Conservation (phyloP, 2,888 invertebrate genomes). For the Folsomia manolachei region DNA sequence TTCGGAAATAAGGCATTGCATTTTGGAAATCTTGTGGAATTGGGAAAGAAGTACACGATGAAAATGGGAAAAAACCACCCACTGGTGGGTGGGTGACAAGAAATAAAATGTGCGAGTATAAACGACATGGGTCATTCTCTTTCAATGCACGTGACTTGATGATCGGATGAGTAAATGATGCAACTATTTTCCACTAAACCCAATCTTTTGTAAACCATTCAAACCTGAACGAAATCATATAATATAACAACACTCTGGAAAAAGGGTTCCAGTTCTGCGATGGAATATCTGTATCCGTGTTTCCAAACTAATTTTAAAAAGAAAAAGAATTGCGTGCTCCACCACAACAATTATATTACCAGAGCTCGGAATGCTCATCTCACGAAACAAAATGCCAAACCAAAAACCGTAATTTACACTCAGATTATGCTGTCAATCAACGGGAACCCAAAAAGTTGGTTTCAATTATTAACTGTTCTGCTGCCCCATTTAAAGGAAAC, state of each 20-base stretch:
- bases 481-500: slow-evolving; percentile 27
- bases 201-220: too few species aligned
- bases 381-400: slow-evolving; percentile 45
- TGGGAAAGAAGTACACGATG: too few species aligned
- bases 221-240: not conserved
- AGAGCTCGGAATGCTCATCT: slow-evolving; percentile 46
- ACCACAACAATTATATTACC: slow-evolving; percentile 48
- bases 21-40: too few species aligned
- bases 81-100: too few species aligned
- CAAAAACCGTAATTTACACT: slow-evolving; percentile 51
- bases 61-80: too few species aligned
- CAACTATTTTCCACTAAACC: too few species aligned
- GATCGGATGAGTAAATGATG: not conserved
- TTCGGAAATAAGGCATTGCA: too few species aligned
- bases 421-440: slow-evolving; percentile 52
- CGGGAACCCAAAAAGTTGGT: slow-evolving; percentile 33
- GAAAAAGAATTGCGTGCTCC: slow-evolving; percentile 45
- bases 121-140: too few species aligned
- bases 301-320: too few species aligned
- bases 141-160: not conserved
- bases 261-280: not conserved
- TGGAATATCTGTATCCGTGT: too few species aligned
- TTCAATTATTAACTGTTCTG: slow-evolving; percentile 34
- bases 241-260: too few species aligned
- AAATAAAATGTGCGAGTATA: too few species aligned